These are phyloP conservation scores for Calvadosia cruxmelitensis DNA, from an alignment of 30 jellyfish, hydroid and myxozoan genomes.

Conservation along the genomic window DNA sequence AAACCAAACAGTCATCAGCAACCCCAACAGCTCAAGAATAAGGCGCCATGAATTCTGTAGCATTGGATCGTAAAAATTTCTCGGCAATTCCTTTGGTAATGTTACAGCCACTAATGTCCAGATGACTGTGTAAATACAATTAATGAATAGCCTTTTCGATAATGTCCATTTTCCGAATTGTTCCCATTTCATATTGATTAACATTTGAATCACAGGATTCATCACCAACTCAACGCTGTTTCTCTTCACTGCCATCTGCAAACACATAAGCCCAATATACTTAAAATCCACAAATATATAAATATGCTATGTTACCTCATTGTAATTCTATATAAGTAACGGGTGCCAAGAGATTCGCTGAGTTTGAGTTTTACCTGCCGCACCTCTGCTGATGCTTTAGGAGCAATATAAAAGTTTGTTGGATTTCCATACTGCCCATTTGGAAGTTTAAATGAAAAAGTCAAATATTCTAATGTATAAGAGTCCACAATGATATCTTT, in stretches of 20 bases:
- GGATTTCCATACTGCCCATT: no score
- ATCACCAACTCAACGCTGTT: conserved; percentile 62
- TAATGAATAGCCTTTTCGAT: conserved; percentile 44
- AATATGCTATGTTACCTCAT: no score
- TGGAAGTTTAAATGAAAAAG: no score
- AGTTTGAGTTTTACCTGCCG: no score
- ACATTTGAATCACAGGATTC: conserved; percentile 91
- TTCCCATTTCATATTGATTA: conserved; percentile 68
- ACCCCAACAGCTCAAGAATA: conserved; percentile 65
- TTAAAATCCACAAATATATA: neutral
- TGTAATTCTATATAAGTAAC: no score
- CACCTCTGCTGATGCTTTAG: no score
- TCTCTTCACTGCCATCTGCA: conserved; percentile 84
- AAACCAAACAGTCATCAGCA: conserved; percentile 62
- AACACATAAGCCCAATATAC: no score
- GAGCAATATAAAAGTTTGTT: no score
- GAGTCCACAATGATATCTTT: no score
- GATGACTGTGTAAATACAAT: conserved; percentile 50
- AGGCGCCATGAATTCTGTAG: conserved; percentile 67
- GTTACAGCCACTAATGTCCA: conserved; percentile 88
- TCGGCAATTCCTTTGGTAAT: conserved; percentile 44
- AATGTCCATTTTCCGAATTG: conserved; percentile 73
- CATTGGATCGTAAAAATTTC: conserved; percentile 39
- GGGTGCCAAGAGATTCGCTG: no score
- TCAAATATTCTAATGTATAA: no score